These are phyloP conservation scores for Callyntrura guangdongensis DNA, from an alignment of 2,888 invertebrate species.

Conservation along the genomic window DNA sequence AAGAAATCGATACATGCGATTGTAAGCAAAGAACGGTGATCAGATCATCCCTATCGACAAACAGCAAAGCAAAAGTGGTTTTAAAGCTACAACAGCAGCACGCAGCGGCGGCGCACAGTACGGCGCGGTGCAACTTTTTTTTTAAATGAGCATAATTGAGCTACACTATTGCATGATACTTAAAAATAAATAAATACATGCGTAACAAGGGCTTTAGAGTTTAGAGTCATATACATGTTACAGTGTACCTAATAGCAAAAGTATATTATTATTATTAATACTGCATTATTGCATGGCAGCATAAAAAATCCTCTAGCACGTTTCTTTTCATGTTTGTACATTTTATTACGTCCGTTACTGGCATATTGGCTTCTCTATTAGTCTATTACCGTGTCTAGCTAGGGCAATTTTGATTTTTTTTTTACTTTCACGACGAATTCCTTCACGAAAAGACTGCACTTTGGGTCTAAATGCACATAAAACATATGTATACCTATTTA, in stretches of 20 bases:
- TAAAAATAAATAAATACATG: background rate
- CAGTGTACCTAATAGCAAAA: background rate
- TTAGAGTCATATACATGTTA: background rate
- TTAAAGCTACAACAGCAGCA: background rate
- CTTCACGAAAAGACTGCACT: conserved; percentile 42
- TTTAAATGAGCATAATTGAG: background rate
- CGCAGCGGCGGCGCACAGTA: background rate
- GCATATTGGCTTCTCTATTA: conserved; percentile 10
- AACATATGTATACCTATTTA: too few relatives aligned
- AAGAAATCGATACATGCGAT: conserved; percentile 57
- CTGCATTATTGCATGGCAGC: conserved; percentile 23
- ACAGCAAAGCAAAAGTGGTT: conserved; percentile 19
- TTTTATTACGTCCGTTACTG: conserved; percentile 41
- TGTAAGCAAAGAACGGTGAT: background rate
- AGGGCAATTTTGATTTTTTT: conserved; percentile 53
- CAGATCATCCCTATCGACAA: conserved; percentile 9
- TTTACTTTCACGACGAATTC: conserved; percentile 73
- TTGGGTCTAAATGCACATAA: too few relatives aligned
- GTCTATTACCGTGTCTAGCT: background rate
- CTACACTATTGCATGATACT: background rate
- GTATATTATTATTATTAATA: conserved; percentile 5
- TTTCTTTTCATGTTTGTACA: conserved; percentile 25
- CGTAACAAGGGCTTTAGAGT: background rate
- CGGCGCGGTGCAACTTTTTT: background rate
- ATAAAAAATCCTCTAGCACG: conserved; percentile 43